phyloP scores from a whole-genome alignment of 2,113 vertebrate species.

The Rhagologus leucostigma region DNA sequence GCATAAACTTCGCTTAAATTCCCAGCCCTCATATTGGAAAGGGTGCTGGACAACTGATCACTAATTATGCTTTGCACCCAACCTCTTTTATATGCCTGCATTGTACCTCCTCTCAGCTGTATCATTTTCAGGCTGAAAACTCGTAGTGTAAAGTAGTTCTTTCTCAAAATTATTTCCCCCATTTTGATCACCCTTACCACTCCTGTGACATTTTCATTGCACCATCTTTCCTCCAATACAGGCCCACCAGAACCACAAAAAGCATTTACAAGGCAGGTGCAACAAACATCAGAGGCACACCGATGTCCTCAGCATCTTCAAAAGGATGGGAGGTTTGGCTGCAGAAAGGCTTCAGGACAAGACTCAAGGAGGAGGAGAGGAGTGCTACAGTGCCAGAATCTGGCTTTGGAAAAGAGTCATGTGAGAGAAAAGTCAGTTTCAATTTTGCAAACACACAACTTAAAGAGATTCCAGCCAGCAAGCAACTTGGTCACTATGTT shows the following conservation, averaged over 20 bases:
- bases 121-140: neutral
- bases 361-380: neutral
- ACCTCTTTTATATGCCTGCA: neutral
- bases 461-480: neutral
- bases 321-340: neutral
- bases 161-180: neutral
- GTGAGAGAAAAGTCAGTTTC: neutral
- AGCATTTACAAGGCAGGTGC: neutral
- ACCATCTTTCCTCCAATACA: neutral
- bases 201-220: neutral
- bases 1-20: neutral
- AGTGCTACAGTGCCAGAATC: neutral
- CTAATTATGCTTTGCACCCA: neutral
- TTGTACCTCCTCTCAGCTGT: neutral
- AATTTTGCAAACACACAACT: neutral
- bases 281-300: neutral
- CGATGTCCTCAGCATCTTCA: neutral
- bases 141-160: neutral
- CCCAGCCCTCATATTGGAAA: neutral
- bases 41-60: neutral
- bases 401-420: neutral
- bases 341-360: neutral
- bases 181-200: neutral
- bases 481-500: neutral
- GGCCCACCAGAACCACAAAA: neutral